phyloP scores from a whole-genome alignment of 2,113 vertebrate species.

The Crotalus horridus region DNA sequence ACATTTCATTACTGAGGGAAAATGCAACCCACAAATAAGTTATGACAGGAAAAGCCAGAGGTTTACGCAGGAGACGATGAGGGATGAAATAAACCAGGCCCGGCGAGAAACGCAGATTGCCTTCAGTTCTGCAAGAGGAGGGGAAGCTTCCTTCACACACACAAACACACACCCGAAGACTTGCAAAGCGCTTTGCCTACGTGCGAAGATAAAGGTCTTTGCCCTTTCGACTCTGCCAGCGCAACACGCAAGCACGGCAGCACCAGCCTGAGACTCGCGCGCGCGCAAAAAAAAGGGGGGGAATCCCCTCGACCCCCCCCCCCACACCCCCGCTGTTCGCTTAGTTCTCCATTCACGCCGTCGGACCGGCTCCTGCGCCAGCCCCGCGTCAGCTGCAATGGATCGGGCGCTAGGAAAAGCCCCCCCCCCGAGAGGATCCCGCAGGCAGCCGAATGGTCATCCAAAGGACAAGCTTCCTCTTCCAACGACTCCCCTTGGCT shows the following conservation, averaged over 20 bases:
- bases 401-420: neutral
- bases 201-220: constrained; percentile 14
- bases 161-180: no score
- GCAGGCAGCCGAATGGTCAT: neutral
- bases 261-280: neutral
- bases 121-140: neutral
- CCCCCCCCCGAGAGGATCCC: neutral
- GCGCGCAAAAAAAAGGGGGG: neutral
- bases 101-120: neutral
- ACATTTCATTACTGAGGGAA: neutral
- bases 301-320: no score
- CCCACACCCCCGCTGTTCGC: neutral
- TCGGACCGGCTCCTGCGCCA: no score
- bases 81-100: neutral
- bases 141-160: neutral
- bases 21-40: neutral
- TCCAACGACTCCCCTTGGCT: neutral
- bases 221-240: neutral
- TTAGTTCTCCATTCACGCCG: no score
- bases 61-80: neutral
- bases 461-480: neutral
- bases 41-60: neutral
- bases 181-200: neutral
- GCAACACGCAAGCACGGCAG: neutral
- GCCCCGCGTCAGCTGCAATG: neutral